Evolutionary conservation across 2,888 invertebrate genomes (phyloP).

Genomic region (Caenorhabditis sp.): DNA sequence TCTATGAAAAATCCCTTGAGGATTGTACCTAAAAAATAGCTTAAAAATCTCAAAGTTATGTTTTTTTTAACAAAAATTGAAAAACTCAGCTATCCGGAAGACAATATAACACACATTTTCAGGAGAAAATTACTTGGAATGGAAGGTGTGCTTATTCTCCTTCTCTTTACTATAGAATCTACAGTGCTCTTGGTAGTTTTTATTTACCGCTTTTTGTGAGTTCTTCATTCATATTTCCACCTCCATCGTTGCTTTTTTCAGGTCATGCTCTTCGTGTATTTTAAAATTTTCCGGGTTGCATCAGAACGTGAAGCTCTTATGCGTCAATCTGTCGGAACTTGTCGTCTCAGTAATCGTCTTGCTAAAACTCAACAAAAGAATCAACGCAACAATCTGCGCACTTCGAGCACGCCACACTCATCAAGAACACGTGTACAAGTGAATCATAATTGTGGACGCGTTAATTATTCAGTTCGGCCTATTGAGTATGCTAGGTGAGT

Average conservation of each 20-base stretch:
- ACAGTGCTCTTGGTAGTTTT: conserved; percentile 73
- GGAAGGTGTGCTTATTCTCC: conserved; percentile 65
- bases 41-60: too few species aligned
- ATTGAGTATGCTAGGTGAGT: conserved; percentile 46
- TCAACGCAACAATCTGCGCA: conserved; percentile 49
- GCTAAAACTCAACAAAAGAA: conserved; percentile 57
- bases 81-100: too few species aligned
- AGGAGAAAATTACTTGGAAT: conserved; percentile 5
- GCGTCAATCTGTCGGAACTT: conserved; percentile 69
- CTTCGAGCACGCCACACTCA: conserved; percentile 52
- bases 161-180: conserved; percentile 71
- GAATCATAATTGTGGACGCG: conserved; percentile 47
- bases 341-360: conserved; percentile 64
- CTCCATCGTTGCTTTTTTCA: conserved; percentile 21
- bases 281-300: conserved; percentile 70
- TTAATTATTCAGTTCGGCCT: conserved; percentile 60
- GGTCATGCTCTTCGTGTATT: conserved; percentile 73
- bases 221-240: too few species aligned
- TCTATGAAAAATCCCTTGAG: too few species aligned
- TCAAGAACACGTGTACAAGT: conserved; percentile 51
- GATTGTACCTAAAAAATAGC: too few species aligned
- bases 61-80: too few species aligned
- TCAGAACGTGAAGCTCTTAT: conserved; percentile 69
- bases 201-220: conserved; percentile 71
- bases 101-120: too few species aligned